Percentiles rank a stretch among this genome's conserved stretches.
phyloP scores from a whole-genome alignment of 2,797 vertebrate genomes.

The Centroberyx gerrardi region DNA sequence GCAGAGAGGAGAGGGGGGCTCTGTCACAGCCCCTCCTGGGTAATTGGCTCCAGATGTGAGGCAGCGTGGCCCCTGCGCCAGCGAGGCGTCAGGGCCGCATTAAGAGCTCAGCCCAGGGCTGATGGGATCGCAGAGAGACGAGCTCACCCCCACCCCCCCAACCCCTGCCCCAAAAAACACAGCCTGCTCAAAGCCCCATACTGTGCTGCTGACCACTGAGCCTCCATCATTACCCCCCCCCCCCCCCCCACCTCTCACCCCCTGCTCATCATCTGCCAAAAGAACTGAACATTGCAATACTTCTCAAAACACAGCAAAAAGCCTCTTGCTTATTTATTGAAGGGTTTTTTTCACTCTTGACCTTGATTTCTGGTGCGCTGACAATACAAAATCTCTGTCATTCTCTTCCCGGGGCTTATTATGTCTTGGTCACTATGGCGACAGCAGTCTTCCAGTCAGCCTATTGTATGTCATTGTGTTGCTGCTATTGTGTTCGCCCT shows the following conservation, averaged over 20 bases:
- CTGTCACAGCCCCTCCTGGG: constrained; percentile 91
- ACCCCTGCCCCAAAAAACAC: constrained; percentile 46
- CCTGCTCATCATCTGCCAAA: constrained; percentile 50
- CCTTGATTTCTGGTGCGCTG: constrained; percentile 34
- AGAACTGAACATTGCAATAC: constrained; percentile 30
- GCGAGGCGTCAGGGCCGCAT: constrained; percentile 87
- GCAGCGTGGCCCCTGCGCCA: constrained; percentile 88
- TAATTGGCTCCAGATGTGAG: constrained; percentile 96
- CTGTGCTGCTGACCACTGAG: constrained; percentile 63
- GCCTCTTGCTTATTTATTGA: constrained; percentile 48
- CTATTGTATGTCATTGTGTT: constrained; percentile 43
- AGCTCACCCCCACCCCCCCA: constrained; percentile 47
- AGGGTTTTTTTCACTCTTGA: constrained; percentile 37
- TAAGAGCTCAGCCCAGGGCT: constrained; percentile 83
- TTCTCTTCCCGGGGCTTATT: constrained; percentile 25
- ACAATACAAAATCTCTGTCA: constrained; percentile 19
- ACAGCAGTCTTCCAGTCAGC: constrained; percentile 37
- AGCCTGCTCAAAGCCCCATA: constrained; percentile 48
- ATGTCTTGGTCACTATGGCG: constrained; percentile 42
- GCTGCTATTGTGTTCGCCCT: constrained; percentile 27
- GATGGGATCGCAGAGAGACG: constrained; percentile 73
- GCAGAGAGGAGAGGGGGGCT: constrained; percentile 79
- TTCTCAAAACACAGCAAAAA: constrained; percentile 14
- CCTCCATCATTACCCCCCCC: constrained; percentile 24
- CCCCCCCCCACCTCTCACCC: constrained; percentile 14